Percentiles rank a stretch among this genome's conserved stretches.
Conservation (phyloP, 2,888 invertebrate species). For the Trachelus iudaicus region DNA sequence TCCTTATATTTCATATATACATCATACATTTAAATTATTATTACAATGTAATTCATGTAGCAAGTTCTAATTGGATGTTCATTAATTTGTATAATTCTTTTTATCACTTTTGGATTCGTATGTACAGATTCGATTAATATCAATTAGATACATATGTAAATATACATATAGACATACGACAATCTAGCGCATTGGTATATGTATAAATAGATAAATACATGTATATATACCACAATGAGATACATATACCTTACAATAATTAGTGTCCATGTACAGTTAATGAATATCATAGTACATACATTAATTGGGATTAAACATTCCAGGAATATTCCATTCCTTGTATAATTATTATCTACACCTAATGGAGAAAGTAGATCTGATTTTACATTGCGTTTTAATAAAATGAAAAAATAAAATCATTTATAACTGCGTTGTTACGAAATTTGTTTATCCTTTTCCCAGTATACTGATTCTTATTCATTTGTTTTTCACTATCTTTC, state of each 20-base stretch:
- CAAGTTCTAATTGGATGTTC: background rate
- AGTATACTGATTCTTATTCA: background rate
- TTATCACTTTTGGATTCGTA: conserved; percentile 9
- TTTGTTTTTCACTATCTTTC: background rate
- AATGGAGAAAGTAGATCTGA: background rate
- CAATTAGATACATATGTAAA: conserved; percentile 9
- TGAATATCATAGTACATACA: conserved; percentile 9
- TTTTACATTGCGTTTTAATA: background rate
- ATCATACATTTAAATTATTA: background rate
- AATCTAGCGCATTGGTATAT: background rate
- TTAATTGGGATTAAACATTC: conserved; percentile 7
- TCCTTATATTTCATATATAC: conserved; percentile 1
- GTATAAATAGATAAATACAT: background rate
- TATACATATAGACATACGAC: conserved; percentile 5
- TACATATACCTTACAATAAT: conserved; percentile 10
- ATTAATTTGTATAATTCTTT: background rate
- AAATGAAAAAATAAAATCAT: background rate
- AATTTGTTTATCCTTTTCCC: background rate
- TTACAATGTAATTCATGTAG: background rate
- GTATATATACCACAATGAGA: conserved; percentile 9
- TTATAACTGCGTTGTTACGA: background rate
- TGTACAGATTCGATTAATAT: conserved; percentile 17
- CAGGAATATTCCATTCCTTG: background rate
- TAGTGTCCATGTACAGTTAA: conserved; percentile 9
- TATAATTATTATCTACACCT: background rate